A percentile compares a stretch with the other conserved stretches of the same genome.
Conservation (phyloP, 2,797 vertebrate genomes). For the Xenops minutus region DNA sequence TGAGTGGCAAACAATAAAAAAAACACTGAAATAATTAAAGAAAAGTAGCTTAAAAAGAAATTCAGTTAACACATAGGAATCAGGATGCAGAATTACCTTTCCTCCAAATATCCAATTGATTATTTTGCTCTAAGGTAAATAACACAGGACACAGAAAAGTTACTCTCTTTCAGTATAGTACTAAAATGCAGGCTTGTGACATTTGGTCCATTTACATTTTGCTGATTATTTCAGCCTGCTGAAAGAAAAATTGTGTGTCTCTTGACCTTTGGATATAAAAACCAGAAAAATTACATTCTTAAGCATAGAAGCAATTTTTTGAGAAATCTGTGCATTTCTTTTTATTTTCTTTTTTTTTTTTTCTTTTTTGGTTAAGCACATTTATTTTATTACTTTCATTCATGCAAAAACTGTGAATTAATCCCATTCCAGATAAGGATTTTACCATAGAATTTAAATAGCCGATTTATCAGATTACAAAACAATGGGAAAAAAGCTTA, state of each 20-base stretch:
- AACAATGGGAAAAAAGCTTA: not conserved
- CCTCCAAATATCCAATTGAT: not conserved
- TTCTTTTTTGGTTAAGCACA: not conserved
- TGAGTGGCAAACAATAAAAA: not conserved
- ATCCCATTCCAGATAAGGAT: slow-evolving; percentile 5
- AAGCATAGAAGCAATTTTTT: slow-evolving; percentile 19
- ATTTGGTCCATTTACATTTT: slow-evolving; percentile 27
- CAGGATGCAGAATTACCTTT: not conserved
- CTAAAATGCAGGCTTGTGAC: not conserved
- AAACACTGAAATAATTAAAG: not conserved
- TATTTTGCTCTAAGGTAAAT: not conserved
- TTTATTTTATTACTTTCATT: slow-evolving; percentile 2
- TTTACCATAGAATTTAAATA: not conserved
- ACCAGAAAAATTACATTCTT: not conserved
- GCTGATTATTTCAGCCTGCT: not conserved
- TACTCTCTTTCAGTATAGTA: not conserved
- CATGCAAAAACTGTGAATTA: slow-evolving; percentile 3
- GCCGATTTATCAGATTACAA: not conserved
- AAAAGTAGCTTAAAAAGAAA: slow-evolving; percentile 1
- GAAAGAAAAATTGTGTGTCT: not conserved
- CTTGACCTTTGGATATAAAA: slow-evolving; percentile 10
- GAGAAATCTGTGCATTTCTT: not conserved
- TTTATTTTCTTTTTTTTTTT: not conserved
- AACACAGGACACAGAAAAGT: not conserved
- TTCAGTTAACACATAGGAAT: not conserved